Evolutionary conservation across 2,888 invertebrate species (phyloP).

Genomic region (Drosophila melanosoma): DNA sequence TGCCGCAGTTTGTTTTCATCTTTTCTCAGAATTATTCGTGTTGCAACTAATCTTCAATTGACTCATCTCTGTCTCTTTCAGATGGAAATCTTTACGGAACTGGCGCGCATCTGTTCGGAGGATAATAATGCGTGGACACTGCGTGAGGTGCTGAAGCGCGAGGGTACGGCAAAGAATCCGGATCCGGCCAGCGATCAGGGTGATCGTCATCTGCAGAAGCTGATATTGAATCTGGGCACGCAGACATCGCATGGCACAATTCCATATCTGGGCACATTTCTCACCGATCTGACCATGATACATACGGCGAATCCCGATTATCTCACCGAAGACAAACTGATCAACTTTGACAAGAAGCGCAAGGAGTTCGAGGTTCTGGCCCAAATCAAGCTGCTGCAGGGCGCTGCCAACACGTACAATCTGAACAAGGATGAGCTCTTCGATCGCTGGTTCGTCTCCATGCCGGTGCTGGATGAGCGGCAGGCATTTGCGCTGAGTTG

Average conservation of each 20-base stretch:
- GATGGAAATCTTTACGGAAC: conserved; percentile 95
- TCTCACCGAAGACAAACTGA: conserved; percentile 90
- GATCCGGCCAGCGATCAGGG: conserved; percentile 93
- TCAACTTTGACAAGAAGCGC: conserved; percentile 98
- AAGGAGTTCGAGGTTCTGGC: conserved; percentile 99
- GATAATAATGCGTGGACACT: conserved; percentile 99
- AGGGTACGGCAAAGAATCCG: conserved; percentile 99
- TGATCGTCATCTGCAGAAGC: conserved; percentile 93
- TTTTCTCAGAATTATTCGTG: neutral
- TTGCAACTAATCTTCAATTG: neutral
- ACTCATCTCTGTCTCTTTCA: conserved; percentile 69
- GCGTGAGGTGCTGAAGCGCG: conserved; percentile 95
- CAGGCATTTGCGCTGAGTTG: conserved; percentile 96
- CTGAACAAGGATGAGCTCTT: conserved; percentile 94
- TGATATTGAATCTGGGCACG: conserved; percentile 91
- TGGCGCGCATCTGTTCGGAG: conserved; percentile 98
- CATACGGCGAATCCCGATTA: conserved; percentile 97
- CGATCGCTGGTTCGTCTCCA: conserved; percentile 97
- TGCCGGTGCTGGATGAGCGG: conserved; percentile 95
- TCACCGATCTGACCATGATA: conserved; percentile 99
- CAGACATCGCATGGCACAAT: conserved; percentile 96
- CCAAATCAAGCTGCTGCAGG: conserved; percentile 97
- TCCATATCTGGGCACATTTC: conserved; percentile 98
- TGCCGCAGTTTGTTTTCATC: neutral
- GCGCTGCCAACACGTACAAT: conserved; percentile 97